These are phyloP conservation scores for Noctua fimbriata DNA, from an alignment of 2,888 invertebrate species.

Conservation along the genomic window DNA sequence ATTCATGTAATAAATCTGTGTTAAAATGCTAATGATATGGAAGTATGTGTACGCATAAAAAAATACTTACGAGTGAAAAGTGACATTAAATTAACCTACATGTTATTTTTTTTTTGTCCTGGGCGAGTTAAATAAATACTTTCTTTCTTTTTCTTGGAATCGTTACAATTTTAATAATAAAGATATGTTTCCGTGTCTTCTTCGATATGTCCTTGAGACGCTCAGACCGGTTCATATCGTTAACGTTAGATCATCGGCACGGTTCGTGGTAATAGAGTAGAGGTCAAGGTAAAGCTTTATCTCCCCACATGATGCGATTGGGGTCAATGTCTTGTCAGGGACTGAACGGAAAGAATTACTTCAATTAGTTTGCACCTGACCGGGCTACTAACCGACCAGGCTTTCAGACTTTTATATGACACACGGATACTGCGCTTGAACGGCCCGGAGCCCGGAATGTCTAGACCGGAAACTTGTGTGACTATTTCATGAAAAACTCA, in stretches of 20 bases:
- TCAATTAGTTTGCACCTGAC: not conserved
- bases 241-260: slow-evolving; percentile 5
- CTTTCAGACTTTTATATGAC: not conserved
- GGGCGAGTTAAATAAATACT: too few species aligned
- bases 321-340: slow-evolving; percentile 7
- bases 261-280: not conserved
- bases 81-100: not conserved
- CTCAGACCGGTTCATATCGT: slow-evolving; percentile 8
- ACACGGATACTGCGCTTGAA: not conserved
- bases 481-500: too few species aligned
- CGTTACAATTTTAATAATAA: slow-evolving; percentile 5
- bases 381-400: not conserved
- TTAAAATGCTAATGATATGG: not conserved
- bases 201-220: slow-evolving; percentile 24
- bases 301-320: not conserved
- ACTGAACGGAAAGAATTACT: not conserved
- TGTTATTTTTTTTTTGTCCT: not conserved
- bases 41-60: not conserved
- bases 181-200: not conserved
- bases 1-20: not conserved
- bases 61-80: not conserved
- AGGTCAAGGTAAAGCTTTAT: slow-evolving; percentile 22
- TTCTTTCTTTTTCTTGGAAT: not conserved
- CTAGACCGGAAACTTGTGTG: not conserved
- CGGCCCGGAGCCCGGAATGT: not conserved